Conservation (phyloP, 2,797 vertebrate genomes). For the Pseudochirops cupreus region DNA sequence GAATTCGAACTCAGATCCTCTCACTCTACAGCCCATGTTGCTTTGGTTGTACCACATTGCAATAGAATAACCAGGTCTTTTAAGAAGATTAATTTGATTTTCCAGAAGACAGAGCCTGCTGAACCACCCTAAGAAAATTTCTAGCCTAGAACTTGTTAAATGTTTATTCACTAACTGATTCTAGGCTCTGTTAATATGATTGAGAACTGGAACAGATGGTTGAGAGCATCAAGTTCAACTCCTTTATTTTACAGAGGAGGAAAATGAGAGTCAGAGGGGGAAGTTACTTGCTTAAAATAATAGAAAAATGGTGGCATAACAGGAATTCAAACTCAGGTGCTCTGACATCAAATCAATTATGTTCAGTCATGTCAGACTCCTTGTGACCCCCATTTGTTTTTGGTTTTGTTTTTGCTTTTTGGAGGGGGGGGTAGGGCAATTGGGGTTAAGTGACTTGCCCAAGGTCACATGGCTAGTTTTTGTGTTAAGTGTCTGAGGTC, state of each 20-base stretch:
- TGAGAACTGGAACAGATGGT: not conserved
- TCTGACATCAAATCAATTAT: not conserved
- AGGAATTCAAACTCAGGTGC: not conserved
- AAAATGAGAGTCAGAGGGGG: not conserved
- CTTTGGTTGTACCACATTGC: not conserved
- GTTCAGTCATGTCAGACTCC: not conserved
- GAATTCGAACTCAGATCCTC: not conserved
- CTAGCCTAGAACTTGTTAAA: not conserved
- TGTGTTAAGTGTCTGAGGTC: too few relatives aligned
- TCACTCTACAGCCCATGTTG: not conserved
- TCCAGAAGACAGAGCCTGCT: not conserved
- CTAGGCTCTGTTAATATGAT: not conserved
- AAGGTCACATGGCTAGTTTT: too few relatives aligned
- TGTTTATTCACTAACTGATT: not conserved
- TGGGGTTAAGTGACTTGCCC: too few relatives aligned
- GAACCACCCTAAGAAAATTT: not conserved
- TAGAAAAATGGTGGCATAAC: not conserved
- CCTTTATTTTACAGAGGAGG: not conserved
- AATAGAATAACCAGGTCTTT: not conserved
- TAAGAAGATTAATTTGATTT: not conserved
- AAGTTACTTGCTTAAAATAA: not conserved
- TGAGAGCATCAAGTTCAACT: not conserved
- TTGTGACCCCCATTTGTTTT: not conserved
- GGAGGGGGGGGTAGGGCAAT: too few relatives aligned
- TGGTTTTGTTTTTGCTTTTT: too few relatives aligned